phyloP scores from a whole-genome alignment of 2,888 invertebrate species.

The Limenitis camilla region DNA sequence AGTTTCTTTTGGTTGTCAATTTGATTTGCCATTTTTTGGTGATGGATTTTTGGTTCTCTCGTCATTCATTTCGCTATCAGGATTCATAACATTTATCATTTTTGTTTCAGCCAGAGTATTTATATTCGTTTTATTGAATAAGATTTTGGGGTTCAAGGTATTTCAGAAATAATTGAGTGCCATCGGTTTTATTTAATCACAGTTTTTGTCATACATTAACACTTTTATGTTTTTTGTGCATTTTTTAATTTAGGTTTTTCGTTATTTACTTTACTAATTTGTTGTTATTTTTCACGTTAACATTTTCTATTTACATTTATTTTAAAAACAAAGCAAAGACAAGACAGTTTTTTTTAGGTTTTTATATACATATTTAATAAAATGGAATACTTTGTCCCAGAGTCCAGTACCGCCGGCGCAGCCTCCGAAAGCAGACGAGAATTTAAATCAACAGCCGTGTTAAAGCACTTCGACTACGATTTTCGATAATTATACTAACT shows the following conservation, averaged over 20 bases:
- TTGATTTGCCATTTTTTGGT: conserved; percentile 1
- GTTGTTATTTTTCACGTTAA: conserved; percentile 24
- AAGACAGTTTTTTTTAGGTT: neutral
- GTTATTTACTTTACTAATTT: conserved; percentile 2
- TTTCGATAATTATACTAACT: conserved; percentile 36
- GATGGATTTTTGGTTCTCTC: conserved; percentile 21
- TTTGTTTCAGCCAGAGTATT: conserved; percentile 73
- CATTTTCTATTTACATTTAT: no score
- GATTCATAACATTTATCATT: conserved; percentile 24
- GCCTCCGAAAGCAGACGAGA: conserved; percentile 81
- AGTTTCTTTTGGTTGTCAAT: no score
- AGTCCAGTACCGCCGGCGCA: conserved; percentile 79
- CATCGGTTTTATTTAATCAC: conserved; percentile 28
- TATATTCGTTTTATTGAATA: conserved; percentile 69
- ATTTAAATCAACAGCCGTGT: conserved; percentile 81
- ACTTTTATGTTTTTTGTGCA: conserved; percentile 2
- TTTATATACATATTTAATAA: neutral
- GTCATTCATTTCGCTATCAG: conserved; percentile 26
- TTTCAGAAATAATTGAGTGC: conserved; percentile 25
- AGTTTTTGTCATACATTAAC: conserved; percentile 21
- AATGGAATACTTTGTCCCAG: conserved; percentile 67
- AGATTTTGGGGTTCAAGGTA: conserved; percentile 27
- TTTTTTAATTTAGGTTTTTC: conserved; percentile 1
- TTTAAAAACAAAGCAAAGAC: no score
- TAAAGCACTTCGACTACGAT: conserved; percentile 39